Conservation (phyloP, 2,113 vertebrate genomes). For the Atlantisia rogersi region DNA sequence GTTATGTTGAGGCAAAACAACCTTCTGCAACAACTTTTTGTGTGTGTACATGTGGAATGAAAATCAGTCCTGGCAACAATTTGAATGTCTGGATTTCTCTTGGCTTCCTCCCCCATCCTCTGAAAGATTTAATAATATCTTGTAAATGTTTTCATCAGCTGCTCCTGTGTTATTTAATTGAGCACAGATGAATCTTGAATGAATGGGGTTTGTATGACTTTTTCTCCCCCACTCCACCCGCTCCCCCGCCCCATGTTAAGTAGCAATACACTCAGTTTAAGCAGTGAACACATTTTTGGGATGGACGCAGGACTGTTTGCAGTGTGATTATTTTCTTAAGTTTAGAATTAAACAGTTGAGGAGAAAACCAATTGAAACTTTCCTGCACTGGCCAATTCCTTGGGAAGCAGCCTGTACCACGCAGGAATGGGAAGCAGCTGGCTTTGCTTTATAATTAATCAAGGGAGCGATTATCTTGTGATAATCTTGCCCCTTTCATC, state of each 20-base stretch:
- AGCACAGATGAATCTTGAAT: background rate
- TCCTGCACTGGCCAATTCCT: background rate
- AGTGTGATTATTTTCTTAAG: background rate
- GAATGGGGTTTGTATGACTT: background rate
- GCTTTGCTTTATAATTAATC: slow-evolving; percentile 45
- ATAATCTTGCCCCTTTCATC: slow-evolving; percentile 51
- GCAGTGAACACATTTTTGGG: background rate
- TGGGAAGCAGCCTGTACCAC: background rate
- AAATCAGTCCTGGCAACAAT: slow-evolving; percentile 23
- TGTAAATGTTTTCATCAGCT: slow-evolving; percentile 42
- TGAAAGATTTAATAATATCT: slow-evolving; percentile 18
- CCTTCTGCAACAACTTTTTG: background rate
- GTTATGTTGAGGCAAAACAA: slow-evolving; percentile 12
- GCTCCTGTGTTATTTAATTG: slow-evolving; percentile 29
- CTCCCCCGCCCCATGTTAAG: background rate
- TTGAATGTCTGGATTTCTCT: slow-evolving; percentile 1
- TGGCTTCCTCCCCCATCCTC: background rate
- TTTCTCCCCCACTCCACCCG: no score
- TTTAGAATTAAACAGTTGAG: background rate
- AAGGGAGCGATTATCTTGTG: slow-evolving; percentile 12
- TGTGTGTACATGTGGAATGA: background rate
- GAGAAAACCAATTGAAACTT: slow-evolving; percentile 3
- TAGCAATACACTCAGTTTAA: background rate
- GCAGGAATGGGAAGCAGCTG: slow-evolving; percentile 48
- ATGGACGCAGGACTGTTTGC: background rate